Base-by-base conservation (phyloP, 37 sponge, comb jelly and placozoan species). In the Mnemiopsis leidyi region DNA sequence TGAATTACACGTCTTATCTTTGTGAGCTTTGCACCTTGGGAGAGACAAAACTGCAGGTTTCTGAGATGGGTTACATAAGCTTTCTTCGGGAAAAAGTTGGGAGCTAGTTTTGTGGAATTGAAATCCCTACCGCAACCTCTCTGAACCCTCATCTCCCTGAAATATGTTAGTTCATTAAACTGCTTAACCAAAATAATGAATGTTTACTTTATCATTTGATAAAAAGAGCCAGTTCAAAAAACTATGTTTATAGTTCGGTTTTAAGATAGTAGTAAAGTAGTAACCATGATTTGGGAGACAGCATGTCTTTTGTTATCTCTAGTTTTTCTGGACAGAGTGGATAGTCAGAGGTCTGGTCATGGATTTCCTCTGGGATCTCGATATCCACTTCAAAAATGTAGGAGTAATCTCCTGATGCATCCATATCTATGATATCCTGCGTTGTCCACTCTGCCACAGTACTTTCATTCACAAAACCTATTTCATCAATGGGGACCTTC, bases 41-140 rank as follows among this genome's bases (percentile, higher is more conserved):
- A 23, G 69, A 92, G 36, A 38, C 69, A 92, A 36, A 92, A 69
- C 93, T 92, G 69, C 23, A 92, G 69, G 61, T 92, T 92, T 92
- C 93, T 68, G 35, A 69, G 23, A 32, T 92, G 93, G 3, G 69
- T 32, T 0, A 92, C 93, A 69, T 92, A 92, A 1, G 38, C 38
- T 1, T 23, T 34, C 69, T 92, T 92, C 9, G 93, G 93, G 25
- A 38, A 32, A 36, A 92, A 32, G n/a, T 92, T 92, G 34, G 93
- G 93, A 16, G 71, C 93, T 21, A 92, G 93, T 69, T 92, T 92
- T 1, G 33, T 33, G 23, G 40, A 23, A 0, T 18, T 23, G 30
- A 85, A 85, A 7, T 85, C 36, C 3, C 25, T 18, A 20, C 30
- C 29, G 25, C 25, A 38, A 18, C 90, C 90, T 3, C 90, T 35